These are phyloP conservation scores for Drosophila borborema DNA, from an alignment of 2,888 invertebrate genomes.

Conservation along the genomic window DNA sequence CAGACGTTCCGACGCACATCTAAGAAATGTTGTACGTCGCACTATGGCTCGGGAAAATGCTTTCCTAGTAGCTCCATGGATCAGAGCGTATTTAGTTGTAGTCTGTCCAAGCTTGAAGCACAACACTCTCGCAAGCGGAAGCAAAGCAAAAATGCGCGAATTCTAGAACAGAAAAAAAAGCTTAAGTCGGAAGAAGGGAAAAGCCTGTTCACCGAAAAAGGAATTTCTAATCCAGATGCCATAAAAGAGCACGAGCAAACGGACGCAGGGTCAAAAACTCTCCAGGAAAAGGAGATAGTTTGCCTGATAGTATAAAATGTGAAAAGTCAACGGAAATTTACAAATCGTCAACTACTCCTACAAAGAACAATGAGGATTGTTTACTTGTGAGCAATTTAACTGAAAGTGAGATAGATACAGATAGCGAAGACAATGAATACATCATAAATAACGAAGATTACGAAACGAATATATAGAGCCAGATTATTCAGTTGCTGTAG, in stretches of 20 bases:
- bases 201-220: background rate
- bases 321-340: background rate
- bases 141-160: background rate
- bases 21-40: slow-evolving; percentile 43
- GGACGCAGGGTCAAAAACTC: background rate
- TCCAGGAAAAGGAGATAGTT: background rate
- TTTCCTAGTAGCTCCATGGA: slow-evolving; percentile 17
- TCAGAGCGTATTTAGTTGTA: background rate
- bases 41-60: slow-evolving; percentile 54
- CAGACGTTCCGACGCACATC: slow-evolving; percentile 48
- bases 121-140: slow-evolving; percentile 7
- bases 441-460: slow-evolving; percentile 15
- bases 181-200: slow-evolving; percentile 1
- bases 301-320: background rate
- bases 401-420: slow-evolving; percentile 14
- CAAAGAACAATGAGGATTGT: slow-evolving; percentile 10
- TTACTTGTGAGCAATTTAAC: slow-evolving; percentile 21
- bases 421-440: slow-evolving; percentile 32
- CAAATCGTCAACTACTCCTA: background rate
- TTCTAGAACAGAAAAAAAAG: background rate
- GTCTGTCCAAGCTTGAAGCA: background rate
- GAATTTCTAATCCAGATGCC: background rate
- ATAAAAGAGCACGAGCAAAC: background rate
- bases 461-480: background rate
- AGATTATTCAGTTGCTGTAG: slow-evolving; percentile 2